phyloP scores from a whole-genome alignment of 2,113 vertebrate genomes.

The Percina caprodes region DNA sequence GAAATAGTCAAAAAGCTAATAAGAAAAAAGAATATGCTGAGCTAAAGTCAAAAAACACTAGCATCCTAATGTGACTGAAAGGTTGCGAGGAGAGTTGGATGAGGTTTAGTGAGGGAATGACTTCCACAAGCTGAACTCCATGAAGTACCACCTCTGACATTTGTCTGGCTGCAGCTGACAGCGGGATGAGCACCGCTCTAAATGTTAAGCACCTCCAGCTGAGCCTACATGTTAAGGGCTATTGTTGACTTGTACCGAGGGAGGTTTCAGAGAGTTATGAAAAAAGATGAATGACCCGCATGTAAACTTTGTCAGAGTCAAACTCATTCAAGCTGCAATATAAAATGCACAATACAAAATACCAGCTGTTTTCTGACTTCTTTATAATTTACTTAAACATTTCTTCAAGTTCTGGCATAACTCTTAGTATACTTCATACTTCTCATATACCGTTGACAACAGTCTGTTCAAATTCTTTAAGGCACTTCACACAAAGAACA shows the following conservation, averaged over 20 bases:
- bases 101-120: conserved; percentile 44
- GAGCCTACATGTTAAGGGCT: conserved; percentile 77
- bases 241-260: conserved; percentile 79
- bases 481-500: conserved; percentile 46
- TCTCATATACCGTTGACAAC: conserved; percentile 36
- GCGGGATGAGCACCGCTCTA: conserved; percentile 73
- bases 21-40: background rate
- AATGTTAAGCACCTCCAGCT: conserved; percentile 83
- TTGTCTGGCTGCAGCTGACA: conserved; percentile 73
- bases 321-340: conserved; percentile 33
- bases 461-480: conserved; percentile 64
- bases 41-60: conserved; percentile 11
- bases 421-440: conserved; percentile 19
- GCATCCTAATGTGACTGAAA: conserved; percentile 26
- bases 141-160: conserved; percentile 74
- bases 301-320: conserved; percentile 34
- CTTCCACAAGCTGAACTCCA: conserved; percentile 75
- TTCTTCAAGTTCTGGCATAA: conserved; percentile 22
- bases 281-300: conserved; percentile 56
- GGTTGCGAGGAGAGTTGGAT: conserved; percentile 58
- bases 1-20: background rate
- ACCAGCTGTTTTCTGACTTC: background rate
- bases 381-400: conserved; percentile 1
- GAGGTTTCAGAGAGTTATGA: conserved; percentile 55
- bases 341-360: conserved; percentile 1